Base-by-base conservation (phyloP, 1,140 invertebrate species). In the Drosophila nasuta region DNA sequence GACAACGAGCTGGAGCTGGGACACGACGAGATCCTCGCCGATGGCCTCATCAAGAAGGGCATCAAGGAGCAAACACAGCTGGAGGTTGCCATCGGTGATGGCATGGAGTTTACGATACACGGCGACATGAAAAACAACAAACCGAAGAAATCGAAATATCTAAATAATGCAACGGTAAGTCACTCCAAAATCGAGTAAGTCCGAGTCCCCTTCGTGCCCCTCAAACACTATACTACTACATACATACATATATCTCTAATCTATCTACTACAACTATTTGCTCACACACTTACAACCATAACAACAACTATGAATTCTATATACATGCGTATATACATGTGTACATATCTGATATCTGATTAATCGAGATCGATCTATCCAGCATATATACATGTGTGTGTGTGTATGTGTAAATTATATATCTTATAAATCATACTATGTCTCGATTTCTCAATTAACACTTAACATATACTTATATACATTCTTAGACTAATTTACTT, bases 81-180 rank as follows among this genome's bases (percentile, higher is more conserved):
- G 59, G 97, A 98, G 93, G 96, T 98, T 72, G 96, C 96, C 30
- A 97, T 97, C 79, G 96, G 97, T 6, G 97, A 97, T 92, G 97
- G 97, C 49, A 97, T 97, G 96, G 97, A 98, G 93, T 97, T 97
- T 87, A 97, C 96, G 3, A 97, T 97, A 93, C 96, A 97, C 92
- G 97, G 96, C 93, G 96, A 96, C 93, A 93, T 95, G 81, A 95
- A 95, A 93, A 95, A 96, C 93, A 95, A 96, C 93, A 94, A 96
- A 86, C 73, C 91, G 83, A 96, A 95, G 92, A 96, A 95, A 93
- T 95, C 94, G 67, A 96, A 95, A 93, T 93, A 95, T 92, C 93
- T 95, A 75, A 96, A 96, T 85, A 96, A 95, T 91, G 95, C 95
- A 79, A 96, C 96, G 83, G 94, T 95, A 75, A 94, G 75, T 88